Conservation (phyloP, 2,888 invertebrate genomes). For the Euzetes globulus region DNA sequence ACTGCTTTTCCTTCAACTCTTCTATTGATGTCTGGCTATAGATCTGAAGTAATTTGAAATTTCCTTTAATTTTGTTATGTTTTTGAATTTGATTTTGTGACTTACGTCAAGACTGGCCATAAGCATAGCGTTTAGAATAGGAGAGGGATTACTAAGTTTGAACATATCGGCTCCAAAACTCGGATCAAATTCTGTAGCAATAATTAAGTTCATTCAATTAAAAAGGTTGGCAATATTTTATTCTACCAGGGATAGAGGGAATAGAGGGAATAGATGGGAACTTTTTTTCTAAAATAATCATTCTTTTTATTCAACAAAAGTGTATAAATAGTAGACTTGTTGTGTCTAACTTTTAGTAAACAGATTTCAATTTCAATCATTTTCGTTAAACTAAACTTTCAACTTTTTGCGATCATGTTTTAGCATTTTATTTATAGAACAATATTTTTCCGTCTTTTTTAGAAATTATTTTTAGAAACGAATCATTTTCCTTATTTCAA, state of each 20-base stretch:
- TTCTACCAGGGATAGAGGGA: too few species aligned
- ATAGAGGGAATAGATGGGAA: too few species aligned
- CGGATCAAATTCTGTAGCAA: conserved; percentile 48
- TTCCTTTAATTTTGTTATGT: too few species aligned
- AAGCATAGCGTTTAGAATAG: conserved; percentile 50
- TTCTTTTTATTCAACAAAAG: too few species aligned
- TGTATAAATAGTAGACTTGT: too few species aligned
- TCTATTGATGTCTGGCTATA: conserved; percentile 51
- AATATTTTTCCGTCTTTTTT: neutral
- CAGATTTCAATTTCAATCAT: too few species aligned
- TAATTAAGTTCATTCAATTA: too few species aligned
- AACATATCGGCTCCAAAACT: conserved; percentile 51
- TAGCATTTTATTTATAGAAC: neutral
- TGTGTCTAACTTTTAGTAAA: too few species aligned
- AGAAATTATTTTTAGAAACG: neutral
- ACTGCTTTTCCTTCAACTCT: conserved; percentile 48
- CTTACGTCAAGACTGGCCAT: conserved; percentile 45
- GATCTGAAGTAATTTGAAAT: conserved; percentile 45
- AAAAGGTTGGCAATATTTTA: too few species aligned
- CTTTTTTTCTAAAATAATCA: too few species aligned
- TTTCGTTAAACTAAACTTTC: too few species aligned
- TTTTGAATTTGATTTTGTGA: conserved; percentile 6
- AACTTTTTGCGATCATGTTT: neutral
- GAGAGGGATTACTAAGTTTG: conserved; percentile 53
- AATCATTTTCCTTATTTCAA: conserved; percentile 15